Base-by-base conservation (phyloP, 2,888 invertebrate genomes). In the Pristionchus entomophagus region DNA sequence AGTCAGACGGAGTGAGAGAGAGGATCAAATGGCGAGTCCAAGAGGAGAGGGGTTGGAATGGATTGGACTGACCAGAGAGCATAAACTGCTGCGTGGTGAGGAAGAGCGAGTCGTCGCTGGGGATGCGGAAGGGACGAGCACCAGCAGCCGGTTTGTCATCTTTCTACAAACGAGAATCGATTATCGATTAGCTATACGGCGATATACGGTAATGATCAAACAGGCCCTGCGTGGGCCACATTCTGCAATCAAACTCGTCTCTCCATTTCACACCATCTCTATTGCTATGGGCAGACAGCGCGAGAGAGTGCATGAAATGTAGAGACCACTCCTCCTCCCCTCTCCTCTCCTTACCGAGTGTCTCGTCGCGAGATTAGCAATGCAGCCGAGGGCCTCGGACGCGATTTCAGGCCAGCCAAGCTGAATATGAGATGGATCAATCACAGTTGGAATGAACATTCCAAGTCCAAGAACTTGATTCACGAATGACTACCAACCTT, bases 361-460 rank as follows among this genome's bases (percentile, higher is more conserved):
- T 35, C 59, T 29, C n/a, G 73, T 26, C 32, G 85, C 77, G 12
- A 85, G 85, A 85, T 53, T 85, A 19, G 85, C 73, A 29, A 85
- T 85, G 85, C 59, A 41, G 29, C 73, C 85, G n/a, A 85, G 77
- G 17, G 85, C 85, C 56, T 85, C 85, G 2, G 73, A 53, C 2
- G 85, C 85, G 22, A 85, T 51, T 41, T 51, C 85, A 6, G 85
- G 85, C 83, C 83, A 84, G 22, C 83, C 82, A 3, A 41, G 26
- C 73, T 73, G 73, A 10, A 69, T 6, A 35, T 4, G 17, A n/a
- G n/a, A n/a, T n/a, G n/a, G n/a, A n/a, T n/a, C 45, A 45, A 45
- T 45, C 14, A 45, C 45, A 45, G 45, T 10, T 45, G 56, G 22
- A 56, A 56, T 56, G 19, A 22, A 49, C 8, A 49, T 49, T 12